A percentile compares a stretch with the other conserved stretches of the same genome.
Conservation (phyloP, 2,113 vertebrate species). For the Charadrius vociferus region DNA sequence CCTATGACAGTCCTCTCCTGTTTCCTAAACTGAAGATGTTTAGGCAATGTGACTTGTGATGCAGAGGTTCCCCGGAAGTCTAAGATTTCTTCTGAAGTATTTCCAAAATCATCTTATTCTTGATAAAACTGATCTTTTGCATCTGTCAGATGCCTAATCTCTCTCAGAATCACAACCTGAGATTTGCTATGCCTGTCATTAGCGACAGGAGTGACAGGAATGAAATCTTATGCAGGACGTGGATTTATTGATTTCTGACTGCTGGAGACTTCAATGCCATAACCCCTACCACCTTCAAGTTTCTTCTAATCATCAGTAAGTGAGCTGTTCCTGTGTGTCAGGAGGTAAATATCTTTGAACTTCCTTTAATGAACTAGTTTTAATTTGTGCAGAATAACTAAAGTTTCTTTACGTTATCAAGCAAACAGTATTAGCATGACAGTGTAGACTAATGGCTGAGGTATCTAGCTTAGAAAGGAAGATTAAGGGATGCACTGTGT, state of each 20-base stretch:
- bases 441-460: neutral
- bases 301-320: neutral
- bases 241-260: neutral
- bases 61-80: neutral
- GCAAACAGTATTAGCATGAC: neutral
- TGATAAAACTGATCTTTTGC: neutral
- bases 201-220: neutral
- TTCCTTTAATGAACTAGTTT: neutral
- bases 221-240: neutral
- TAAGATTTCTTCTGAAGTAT: neutral
- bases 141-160: neutral
- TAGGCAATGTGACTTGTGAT: fast-evolving
- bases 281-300: neutral
- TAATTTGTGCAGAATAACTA: neutral
- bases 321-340: neutral
- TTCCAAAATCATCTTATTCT: neutral
- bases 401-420: neutral
- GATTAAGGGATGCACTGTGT: neutral
- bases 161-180: neutral
- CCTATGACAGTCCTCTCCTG: neutral
- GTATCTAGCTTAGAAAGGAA: neutral
- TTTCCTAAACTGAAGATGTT: neutral
- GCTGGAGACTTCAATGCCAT: neutral
- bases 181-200: neutral
- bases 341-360: neutral